Evolutionary conservation across 2,113 vertebrate genomes (phyloP).

Genomic region (Sylvilagus bachmani): DNA sequence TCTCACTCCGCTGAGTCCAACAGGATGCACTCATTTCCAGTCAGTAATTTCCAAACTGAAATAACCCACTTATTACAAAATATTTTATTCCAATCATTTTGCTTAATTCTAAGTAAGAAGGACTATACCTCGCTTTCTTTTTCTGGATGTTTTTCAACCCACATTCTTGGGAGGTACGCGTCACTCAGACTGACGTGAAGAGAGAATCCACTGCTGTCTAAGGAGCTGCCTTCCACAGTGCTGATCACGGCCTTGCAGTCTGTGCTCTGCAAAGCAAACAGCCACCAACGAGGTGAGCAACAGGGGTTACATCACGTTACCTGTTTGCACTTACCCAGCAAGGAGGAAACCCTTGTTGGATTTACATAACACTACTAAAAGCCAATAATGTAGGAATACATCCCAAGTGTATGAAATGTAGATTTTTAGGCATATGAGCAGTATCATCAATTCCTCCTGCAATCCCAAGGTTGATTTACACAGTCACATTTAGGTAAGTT

Average conservation of each 20-base stretch:
- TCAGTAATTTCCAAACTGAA: slow-evolving; percentile 16
- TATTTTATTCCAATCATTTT: neutral
- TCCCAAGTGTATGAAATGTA: neutral
- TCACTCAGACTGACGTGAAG: slow-evolving; percentile 87
- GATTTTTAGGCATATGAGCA: neutral
- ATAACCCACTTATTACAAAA: slow-evolving; percentile 4
- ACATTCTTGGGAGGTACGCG: slow-evolving; percentile 92
- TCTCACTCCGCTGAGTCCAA: too few relatives aligned
- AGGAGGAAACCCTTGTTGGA: neutral
- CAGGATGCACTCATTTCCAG: neutral
- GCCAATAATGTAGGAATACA: neutral
- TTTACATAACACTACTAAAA: neutral
- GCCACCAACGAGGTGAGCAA: neutral
- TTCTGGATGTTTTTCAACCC: slow-evolving; percentile 93
- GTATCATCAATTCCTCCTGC: neutral
- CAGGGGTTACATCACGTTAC: neutral
- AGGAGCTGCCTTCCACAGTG: slow-evolving; percentile 86
- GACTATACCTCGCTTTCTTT: slow-evolving; percentile 91
- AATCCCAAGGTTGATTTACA: neutral
- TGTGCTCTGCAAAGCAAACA: slow-evolving; percentile 86
- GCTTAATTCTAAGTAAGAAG: slow-evolving; percentile 34
- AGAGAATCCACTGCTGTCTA: slow-evolving; percentile 89
- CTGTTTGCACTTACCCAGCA: neutral
- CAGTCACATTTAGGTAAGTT: neutral
- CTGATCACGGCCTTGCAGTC: slow-evolving; percentile 92